These are phyloP conservation scores for Poecile atricapillus DNA, from an alignment of 2,113 vertebrate species.

Conservation along the genomic window DNA sequence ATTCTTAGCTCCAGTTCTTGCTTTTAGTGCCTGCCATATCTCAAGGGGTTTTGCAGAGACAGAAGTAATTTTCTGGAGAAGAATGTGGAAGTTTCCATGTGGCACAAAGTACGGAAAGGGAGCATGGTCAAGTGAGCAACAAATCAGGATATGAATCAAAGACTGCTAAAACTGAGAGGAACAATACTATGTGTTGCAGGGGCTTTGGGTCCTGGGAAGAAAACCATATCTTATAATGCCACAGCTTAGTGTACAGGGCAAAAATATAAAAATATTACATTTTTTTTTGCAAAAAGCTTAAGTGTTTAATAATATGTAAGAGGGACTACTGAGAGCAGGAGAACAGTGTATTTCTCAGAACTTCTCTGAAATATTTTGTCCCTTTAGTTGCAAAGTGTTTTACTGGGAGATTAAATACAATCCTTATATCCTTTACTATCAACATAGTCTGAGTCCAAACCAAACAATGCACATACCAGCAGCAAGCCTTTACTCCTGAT, in stretches of 20 bases:
- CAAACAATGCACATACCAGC: neutral
- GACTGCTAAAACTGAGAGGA: neutral
- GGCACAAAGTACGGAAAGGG: neutral
- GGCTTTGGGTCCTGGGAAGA: neutral
- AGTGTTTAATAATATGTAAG: neutral
- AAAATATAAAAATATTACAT: neutral
- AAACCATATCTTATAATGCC: neutral
- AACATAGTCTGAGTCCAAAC: neutral
- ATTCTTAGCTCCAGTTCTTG: slow-evolving; percentile 30
- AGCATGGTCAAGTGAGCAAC: neutral
- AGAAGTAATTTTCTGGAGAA: slow-evolving; percentile 44
- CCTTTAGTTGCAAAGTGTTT: neutral
- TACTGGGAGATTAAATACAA: neutral
- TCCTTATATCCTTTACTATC: neutral
- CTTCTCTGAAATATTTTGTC: neutral
- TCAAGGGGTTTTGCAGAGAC: slow-evolving; percentile 33
- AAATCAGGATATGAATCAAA: slow-evolving; percentile 6
- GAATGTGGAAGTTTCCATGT: neutral
- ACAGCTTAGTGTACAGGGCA: neutral
- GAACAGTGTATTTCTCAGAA: neutral
- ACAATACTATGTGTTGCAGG: neutral
- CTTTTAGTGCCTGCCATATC: slow-evolving; percentile 38
- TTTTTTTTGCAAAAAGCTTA: neutral
- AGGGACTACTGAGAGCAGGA: neutral
- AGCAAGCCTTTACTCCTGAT: neutral